phyloP scores from a whole-genome alignment of 2,113 vertebrate genomes.

The Neomonachus schauinslandi region DNA sequence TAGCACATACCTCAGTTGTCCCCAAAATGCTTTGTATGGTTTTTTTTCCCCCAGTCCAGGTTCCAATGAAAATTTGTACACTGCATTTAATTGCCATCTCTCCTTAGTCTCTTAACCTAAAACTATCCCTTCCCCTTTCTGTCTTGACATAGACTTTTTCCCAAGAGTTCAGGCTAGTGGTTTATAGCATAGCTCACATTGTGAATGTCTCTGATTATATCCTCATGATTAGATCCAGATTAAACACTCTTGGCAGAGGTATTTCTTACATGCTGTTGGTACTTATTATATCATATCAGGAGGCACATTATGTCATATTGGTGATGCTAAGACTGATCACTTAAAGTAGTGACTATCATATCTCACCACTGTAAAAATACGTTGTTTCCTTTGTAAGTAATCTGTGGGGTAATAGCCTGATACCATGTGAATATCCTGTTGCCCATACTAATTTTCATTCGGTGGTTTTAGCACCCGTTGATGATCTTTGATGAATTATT shows the following conservation, averaged over 20 bases:
- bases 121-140: not conserved
- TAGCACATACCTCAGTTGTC: not conserved
- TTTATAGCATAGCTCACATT: not conserved
- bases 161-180: not conserved
- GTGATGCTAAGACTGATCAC: not conserved
- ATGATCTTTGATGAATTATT: constrained; percentile 23
- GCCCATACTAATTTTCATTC: not conserved
- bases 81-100: not conserved
- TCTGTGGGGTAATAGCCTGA: not conserved
- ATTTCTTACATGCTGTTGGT: not conserved
- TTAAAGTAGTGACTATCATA: not conserved
- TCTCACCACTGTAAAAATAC: not conserved
- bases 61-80: not conserved
- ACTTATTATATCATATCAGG: not conserved
- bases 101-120: not conserved
- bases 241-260: not conserved
- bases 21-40: not conserved
- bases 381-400: not conserved
- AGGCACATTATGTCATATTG: not conserved
- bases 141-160: not conserved
- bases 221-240: not conserved
- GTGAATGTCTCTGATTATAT: not conserved
- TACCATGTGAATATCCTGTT: not conserved
- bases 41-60: not conserved
- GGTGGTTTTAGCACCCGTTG: not conserved